A percentile compares a stretch with the other conserved stretches of the same genome.
These are phyloP conservation scores for Acanthurus tractus DNA, from an alignment of 2,797 vertebrate genomes.

Conservation along the genomic window DNA sequence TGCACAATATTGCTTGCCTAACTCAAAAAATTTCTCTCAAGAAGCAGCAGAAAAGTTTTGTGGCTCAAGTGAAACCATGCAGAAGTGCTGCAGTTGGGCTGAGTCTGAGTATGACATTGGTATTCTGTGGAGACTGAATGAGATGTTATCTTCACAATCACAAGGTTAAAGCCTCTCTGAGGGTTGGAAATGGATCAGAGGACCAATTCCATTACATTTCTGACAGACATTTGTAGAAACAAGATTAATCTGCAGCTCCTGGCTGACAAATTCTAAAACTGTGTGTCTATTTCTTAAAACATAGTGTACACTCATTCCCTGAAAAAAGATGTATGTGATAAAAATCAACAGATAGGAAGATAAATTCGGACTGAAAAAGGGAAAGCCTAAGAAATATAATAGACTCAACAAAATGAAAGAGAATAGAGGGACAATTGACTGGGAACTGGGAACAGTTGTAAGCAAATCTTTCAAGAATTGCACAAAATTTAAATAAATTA, in stretches of 20 bases:
- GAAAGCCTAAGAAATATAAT: not conserved
- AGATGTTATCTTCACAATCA: slow-evolving; percentile 67
- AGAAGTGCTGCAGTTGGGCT: slow-evolving; percentile 43
- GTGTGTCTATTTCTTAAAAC: slow-evolving; percentile 30
- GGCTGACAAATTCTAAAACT: slow-evolving; percentile 31
- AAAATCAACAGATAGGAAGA: slow-evolving; percentile 40
- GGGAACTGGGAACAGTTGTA: not conserved
- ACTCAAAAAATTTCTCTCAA: slow-evolving; percentile 39
- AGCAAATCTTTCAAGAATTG: not conserved
- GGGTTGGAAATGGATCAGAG: slow-evolving; percentile 69
- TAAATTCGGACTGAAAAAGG: slow-evolving; percentile 17
- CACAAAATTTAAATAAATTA: not conserved
- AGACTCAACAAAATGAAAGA: not conserved
- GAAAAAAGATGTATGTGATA: slow-evolving; percentile 40
- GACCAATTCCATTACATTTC: slow-evolving; percentile 67
- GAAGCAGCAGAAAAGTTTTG: slow-evolving; percentile 33
- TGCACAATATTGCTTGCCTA: not conserved
- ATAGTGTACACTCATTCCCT: slow-evolving; percentile 26
- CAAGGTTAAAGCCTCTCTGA: slow-evolving; percentile 60
- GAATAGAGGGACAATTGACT: not conserved
- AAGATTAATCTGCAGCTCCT: slow-evolving; percentile 63
- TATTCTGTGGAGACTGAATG: slow-evolving; percentile 62
- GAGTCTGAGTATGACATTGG: slow-evolving; percentile 59
- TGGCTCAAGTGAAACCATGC: slow-evolving; percentile 35
- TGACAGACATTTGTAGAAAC: slow-evolving; percentile 60